A percentile compares a stretch with the other conserved stretches of the same genome.
Evolutionary conservation across 1,140 invertebrate genomes (phyloP).

Genomic region (Amphibalanus amphitrite): DNA sequence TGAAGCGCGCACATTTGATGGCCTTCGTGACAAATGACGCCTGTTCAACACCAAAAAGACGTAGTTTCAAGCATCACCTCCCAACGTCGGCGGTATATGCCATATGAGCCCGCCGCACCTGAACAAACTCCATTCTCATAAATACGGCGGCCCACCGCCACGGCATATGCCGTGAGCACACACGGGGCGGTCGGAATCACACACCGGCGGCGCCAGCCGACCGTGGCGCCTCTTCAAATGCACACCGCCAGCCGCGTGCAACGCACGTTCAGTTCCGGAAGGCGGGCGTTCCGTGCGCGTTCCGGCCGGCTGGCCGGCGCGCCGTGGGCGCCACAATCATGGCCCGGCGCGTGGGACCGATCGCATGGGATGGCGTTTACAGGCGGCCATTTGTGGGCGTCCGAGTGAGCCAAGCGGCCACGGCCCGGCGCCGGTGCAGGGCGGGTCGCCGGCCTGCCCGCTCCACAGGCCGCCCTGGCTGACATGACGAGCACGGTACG

Average conservation of each 20-base stretch:
- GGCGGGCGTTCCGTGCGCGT: background rate
- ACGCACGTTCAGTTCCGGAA: background rate
- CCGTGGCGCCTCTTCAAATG: background rate
- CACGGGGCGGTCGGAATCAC: background rate
- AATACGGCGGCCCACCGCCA: too few species aligned
- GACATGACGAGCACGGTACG: too few species aligned
- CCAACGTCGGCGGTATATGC: background rate
- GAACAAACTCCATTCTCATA: background rate
- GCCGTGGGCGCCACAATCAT: background rate
- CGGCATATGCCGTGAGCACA: too few species aligned
- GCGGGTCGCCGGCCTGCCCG: too few species aligned
- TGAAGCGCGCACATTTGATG: background rate
- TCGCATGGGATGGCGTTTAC: background rate
- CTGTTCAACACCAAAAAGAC: background rate
- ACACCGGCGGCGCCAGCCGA: background rate
- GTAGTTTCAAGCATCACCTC: background rate
- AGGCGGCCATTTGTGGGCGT: background rate
- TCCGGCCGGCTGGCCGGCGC: background rate
- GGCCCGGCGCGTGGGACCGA: background rate
- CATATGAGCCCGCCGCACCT: background rate
- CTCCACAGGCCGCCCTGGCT: too few species aligned
- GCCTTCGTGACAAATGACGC: background rate
- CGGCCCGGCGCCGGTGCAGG: too few species aligned
- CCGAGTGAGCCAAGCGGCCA: background rate
- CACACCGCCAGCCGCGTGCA: background rate